These are phyloP conservation scores for Parauchenoglanis ngamensis DNA, from an alignment of 2,797 vertebrate genomes.

Conservation along the genomic window DNA sequence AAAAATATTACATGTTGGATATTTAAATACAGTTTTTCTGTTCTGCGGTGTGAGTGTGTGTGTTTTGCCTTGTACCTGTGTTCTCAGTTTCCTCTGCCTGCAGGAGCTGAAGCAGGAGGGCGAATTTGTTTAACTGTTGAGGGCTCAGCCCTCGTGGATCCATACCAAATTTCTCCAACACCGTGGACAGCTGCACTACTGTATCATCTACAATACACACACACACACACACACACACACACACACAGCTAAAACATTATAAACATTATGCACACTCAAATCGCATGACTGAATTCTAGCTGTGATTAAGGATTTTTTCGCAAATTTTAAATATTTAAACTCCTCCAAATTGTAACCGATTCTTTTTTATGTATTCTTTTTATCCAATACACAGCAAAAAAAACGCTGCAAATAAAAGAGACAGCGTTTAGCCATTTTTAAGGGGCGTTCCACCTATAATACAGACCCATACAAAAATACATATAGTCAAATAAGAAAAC, in stretches of 20 bases:
- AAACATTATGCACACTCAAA: constrained; percentile 1
- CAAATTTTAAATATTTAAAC: background rate
- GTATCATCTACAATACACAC: constrained; percentile 71
- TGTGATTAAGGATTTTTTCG: background rate
- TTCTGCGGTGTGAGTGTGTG: background rate
- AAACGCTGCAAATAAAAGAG: background rate
- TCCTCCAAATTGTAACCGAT: background rate
- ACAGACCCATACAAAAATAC: constrained; percentile 9
- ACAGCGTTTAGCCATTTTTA: background rate
- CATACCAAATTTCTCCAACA: constrained; percentile 80
- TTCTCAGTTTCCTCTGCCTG: constrained; percentile 70
- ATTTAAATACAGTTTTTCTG: background rate
- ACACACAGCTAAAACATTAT: background rate
- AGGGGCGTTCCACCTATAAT: constrained; percentile 7
- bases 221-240: background rate
- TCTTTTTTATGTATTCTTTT: background rate
- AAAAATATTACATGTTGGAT: background rate
- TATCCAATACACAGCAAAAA: background rate
- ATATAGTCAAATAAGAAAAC: constrained; percentile 7
- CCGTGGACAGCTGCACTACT: constrained; percentile 78
- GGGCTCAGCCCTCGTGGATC: constrained; percentile 84
- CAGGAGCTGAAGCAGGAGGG: constrained; percentile 80
- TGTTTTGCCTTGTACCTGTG: constrained; percentile 64
- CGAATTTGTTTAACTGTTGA: constrained; percentile 85
- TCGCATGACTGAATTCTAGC: background rate